Evolutionary conservation across 2,888 invertebrate species (phyloP), one percentile per base, ranked within the genome.

Genomic region (Bimastos eiseni): DNA sequence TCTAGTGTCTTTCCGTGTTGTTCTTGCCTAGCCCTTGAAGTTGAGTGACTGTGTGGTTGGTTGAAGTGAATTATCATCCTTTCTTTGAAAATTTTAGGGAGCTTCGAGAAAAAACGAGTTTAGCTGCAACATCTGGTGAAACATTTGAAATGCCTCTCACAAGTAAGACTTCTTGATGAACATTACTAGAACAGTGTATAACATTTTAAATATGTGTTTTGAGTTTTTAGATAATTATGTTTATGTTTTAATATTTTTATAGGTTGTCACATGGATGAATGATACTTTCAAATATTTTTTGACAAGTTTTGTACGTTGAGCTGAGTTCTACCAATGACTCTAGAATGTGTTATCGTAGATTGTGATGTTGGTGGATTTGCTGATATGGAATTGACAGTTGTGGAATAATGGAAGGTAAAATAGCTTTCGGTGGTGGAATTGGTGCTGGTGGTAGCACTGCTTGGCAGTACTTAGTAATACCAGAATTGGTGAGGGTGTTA

Each of bases 51-150:
- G 70, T 8, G n/a, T 0, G 8, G n/a, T n/a, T n/a, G 13, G 0
- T 70, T 70, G n/a, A 70, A n/a, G 30, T 36, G 38, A 55, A 11
- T 91, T 90, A 11, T 89, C 83, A 84, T 70, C 13, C 21, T 38
- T 90, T 70, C 21, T 90, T 93, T 55, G n/a, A 90, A 41, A 33
- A 41, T 90, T 92, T 5, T 91, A 95, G 95, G 91, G 95, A 95
- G 19, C 92, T 95, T 90, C 92, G 94, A 83, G 95, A 94, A 70
- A 94, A 94, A 90, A 95, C 95, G 30, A 94, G 93, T 55, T 93
- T 95, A 89, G 94, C 93, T 90, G 94, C 94, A 17, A 94, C 94
- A 44, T 93, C 94, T 44, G 93, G 93, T 86, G 37, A 86, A 86
- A 37, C 37, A 37, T 34, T 86, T 37, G 86, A 86, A 24, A 86